Base-by-base conservation (phyloP, 2,888 invertebrate species). In the Archips crataeganus region DNA sequence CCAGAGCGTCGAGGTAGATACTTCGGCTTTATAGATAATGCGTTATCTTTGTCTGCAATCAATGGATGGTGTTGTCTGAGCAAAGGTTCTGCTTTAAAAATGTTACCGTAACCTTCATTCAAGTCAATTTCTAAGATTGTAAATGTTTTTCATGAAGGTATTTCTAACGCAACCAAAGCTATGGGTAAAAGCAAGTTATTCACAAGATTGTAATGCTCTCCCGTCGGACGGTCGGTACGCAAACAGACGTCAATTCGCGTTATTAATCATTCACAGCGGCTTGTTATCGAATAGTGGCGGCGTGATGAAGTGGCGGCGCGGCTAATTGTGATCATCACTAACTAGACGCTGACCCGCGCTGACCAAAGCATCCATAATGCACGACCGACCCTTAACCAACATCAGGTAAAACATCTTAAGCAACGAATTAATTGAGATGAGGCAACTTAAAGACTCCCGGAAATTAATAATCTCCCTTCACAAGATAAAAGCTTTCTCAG, bases 231-330 rank as follows among this genome's bases (percentile, higher is more conserved):
- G 88, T 86, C 83, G 81, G 83, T 89, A 88, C 84, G 87, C 90
- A 92, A 93, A 93, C 93, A 93, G 85, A 87, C 88, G 86, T 82
- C 84, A 87, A 84, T 86, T 86, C 87, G 81, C 77, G 84, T 88
- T 90, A 93, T 93, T 91, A 93, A 93, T 93, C 90, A 93, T 92
- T 92, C 90, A 90, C 83, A 72, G 75, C 79, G 80, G 82, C 85
- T 87, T 86, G 89, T 90, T 91, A 92, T 92, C 88, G 87, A 90
- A 85, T 90, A 86, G 89, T 80, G 86, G 87, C 82, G 79, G 76
- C 87, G 89, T 91, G 90, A 91, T 91, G 89, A 90, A 92, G 89
- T 90, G 86, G 89, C 82, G 90, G 90, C 85, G 84, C 75, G 79
- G 85, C 88, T 91, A 91, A 92, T 92, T 90, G 88, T 88, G 87